Evolutionary conservation across 2,888 invertebrate species (phyloP), one percentile per base, ranked within the genome.

Genomic region (Nomada goodeniana): DNA sequence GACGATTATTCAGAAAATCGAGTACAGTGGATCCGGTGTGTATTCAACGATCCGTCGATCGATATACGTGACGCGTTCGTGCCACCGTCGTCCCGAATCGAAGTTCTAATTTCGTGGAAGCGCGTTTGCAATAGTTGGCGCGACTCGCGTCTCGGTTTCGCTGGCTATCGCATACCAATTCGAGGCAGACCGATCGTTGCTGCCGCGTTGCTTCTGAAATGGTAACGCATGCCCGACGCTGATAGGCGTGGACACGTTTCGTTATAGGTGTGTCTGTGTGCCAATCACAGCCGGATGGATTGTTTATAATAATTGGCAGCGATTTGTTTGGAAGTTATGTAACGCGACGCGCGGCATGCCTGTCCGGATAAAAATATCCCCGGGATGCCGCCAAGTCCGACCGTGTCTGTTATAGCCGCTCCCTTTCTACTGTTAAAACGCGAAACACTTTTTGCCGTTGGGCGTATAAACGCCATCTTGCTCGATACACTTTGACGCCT

Each of bases 261-360:
- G 1, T 11, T 57, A 13, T 26, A 57, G 20, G 26, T 20, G 26
- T 20, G 53, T 29, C 18, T 18, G 44, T 50, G 65, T 80, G 86
- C 85, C 86, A 86, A 85, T 85, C 85, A 75, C 60, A 61, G 57
- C 71, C 75, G 52, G 77, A 42, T 63, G 74, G 68, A 88, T 91
- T 92, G 90, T 92, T 92, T 92, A 92, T 92, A 91, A 91, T 90
- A 91, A 93, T 91, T 91, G 91, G 91, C 91, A 90, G 84, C 78
- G 84, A 89, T 89, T 91, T 91, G 83, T 89, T 90, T 90, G 86
- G 84, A 84, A 83, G 87, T 93, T 93, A 93, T 89, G 91, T 93
- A 93, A 93, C 76, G 13, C 75, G 68, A 42, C 81, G 84, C 81
- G 84, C 80, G 78, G 85, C 88, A 88, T 92, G 92, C 92, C 91